phyloP scores from a whole-genome alignment of 2,888 invertebrate genomes.

The Biston betularia region DNA sequence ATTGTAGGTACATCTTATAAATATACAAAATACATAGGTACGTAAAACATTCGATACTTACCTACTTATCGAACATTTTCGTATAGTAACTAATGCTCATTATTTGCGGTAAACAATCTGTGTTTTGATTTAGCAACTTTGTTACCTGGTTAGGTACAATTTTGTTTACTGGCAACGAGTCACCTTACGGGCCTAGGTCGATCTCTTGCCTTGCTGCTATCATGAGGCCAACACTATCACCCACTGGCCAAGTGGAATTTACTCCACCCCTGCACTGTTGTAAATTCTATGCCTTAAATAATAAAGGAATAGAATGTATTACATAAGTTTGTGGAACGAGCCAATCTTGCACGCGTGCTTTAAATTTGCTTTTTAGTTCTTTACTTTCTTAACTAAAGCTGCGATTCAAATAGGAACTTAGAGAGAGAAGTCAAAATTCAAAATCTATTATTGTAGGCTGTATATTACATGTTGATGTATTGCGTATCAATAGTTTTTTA shows the following conservation, averaged over 20 bases:
- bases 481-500: no score
- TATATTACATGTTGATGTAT: no score
- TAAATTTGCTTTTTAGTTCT: no score
- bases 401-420: no score
- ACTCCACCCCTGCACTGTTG: not conserved
- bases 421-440: no score
- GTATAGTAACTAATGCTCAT: slow-evolving; percentile 30
- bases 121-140: slow-evolving; percentile 53
- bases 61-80: slow-evolving; percentile 18
- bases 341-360: no score
- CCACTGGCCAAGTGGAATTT: slow-evolving; percentile 10
- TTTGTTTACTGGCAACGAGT: slow-evolving; percentile 31
- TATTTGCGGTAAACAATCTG: slow-evolving; percentile 50
- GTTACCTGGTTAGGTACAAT: slow-evolving; percentile 36
- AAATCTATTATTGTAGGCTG: no score
- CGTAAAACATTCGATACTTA: slow-evolving; percentile 4
- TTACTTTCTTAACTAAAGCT: no score
- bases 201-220: slow-evolving; percentile 9
- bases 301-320: not conserved
- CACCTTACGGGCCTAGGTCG: slow-evolving; percentile 21
- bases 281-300: slow-evolving; percentile 13
- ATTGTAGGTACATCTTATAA: not conserved
- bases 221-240: slow-evolving; percentile 23
- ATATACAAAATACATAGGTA: not conserved
- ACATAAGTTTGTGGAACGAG: no score